Conservation (phyloP, 1,140 invertebrate species). For the Tetramorium simillimum region DNA sequence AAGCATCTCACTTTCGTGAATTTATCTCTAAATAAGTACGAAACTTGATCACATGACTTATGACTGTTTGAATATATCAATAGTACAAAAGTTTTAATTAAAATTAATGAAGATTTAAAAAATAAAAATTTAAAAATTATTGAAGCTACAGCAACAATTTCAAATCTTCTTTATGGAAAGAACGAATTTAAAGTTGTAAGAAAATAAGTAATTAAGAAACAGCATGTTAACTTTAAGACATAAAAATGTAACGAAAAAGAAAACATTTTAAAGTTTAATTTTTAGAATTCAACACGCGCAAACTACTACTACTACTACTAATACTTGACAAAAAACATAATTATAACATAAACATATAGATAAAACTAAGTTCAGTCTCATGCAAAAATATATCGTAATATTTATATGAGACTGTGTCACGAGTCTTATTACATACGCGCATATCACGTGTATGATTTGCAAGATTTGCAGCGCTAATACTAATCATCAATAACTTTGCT, state of each 20-base stretch:
- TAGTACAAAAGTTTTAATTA: not conserved
- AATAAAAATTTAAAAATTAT: not conserved
- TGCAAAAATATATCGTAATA: not conserved
- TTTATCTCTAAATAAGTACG: not conserved
- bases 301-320: not conserved
- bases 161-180: not conserved
- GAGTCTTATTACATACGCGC: slow-evolving; percentile 7
- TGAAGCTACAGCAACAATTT: not conserved
- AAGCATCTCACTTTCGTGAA: not conserved
- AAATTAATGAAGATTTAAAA: not conserved
- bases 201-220: not conserved
- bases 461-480: not conserved
- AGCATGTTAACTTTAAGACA: not conserved
- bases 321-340: not conserved
- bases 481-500: slow-evolving; percentile 10
- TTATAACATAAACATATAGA: not conserved
- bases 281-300: not conserved
- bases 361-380: not conserved
- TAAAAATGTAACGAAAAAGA: not conserved
- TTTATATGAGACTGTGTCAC: slow-evolving; percentile 31
- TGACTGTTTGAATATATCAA: not conserved
- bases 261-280: not conserved
- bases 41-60: not conserved
- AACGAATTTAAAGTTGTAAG: not conserved
- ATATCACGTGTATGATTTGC: not conserved